phyloP scores from a whole-genome alignment of 2,888 invertebrate genomes.

The Eupithecia abbreviata region DNA sequence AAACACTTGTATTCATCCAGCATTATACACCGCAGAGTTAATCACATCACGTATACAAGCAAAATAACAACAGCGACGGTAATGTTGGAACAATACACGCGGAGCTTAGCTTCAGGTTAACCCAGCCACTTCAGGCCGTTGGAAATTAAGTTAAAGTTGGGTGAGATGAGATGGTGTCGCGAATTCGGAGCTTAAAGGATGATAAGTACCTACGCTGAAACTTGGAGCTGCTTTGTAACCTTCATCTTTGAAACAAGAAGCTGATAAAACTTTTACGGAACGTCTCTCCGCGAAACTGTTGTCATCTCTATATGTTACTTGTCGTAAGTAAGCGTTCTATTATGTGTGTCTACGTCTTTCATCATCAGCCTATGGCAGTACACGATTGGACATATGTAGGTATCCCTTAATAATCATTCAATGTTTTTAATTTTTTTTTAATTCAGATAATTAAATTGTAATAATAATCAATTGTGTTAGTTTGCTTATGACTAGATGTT shows the following conservation, averaged over 20 bases:
- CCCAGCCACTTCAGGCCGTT: neutral
- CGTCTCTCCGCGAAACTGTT: neutral
- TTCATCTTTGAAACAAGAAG: constrained; percentile 11
- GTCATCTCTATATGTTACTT: neutral
- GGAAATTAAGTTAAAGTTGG: neutral
- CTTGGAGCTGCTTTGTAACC: constrained; percentile 11
- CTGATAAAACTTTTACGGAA: constrained; percentile 5
- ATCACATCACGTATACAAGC: neutral
- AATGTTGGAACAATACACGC: neutral
- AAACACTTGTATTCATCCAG: neutral
- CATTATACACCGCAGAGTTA: neutral
- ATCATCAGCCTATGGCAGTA: neutral
- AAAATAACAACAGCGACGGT: neutral
- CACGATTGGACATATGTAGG: too few species aligned
- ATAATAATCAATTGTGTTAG: too few species aligned
- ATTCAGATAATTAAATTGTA: too few species aligned
- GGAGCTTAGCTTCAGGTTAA: neutral
- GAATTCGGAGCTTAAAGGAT: constrained; percentile 12
- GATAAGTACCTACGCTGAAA: constrained; percentile 8
- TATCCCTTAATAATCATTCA: too few species aligned
- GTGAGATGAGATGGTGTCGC: constrained; percentile 5
- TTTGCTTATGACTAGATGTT: too few species aligned
- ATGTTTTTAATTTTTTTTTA: too few species aligned
- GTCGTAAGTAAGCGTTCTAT: neutral
- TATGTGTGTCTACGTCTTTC: neutral